These are phyloP conservation scores for Zophobas atratus DNA, from an alignment of 1,140 invertebrate genomes.

Conservation along the genomic window DNA sequence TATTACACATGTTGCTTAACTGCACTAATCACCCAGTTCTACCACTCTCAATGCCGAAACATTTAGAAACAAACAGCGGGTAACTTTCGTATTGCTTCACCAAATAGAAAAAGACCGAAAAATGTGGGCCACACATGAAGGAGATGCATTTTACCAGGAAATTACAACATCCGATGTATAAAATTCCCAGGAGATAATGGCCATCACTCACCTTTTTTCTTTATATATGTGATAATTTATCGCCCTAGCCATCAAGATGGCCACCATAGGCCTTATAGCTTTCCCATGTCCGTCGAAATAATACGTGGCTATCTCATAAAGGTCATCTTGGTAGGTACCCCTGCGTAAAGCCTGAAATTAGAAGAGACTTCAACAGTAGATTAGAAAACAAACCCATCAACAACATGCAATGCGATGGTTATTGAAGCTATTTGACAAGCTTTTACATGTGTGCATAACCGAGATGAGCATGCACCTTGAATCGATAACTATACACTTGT, in stretches of 20 bases:
- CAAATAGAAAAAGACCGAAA: slow-evolving; percentile 10
- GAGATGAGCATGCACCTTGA: slow-evolving; percentile 31
- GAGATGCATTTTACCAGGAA: slow-evolving; percentile 17
- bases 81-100: slow-evolving; percentile 30
- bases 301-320: slow-evolving; percentile 92
- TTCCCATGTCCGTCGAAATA: slow-evolving; percentile 98
- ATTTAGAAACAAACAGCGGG: slow-evolving; percentile 35
- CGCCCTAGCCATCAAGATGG: slow-evolving; percentile 91
- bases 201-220: slow-evolving; percentile 80
- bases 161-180: slow-evolving; percentile 1
- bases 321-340: slow-evolving; percentile 84
- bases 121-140: slow-evolving; percentile 21
- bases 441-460: slow-evolving; percentile 13
- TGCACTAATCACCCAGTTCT: slow-evolving; percentile 38
- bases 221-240: slow-evolving; percentile 91
- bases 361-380: slow-evolving; percentile 52
- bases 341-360: slow-evolving; percentile 80
- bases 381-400: slow-evolving; percentile 7
- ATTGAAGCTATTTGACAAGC: slow-evolving; percentile 6
- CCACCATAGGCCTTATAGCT: slow-evolving; percentile 93
- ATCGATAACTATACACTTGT: slow-evolving; percentile 9
- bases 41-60: slow-evolving; percentile 41
- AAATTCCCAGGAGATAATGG: background rate
- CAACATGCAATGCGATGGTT: background rate
- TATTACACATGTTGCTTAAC: slow-evolving; percentile 32